These are phyloP conservation scores for Tanypteryx hageni DNA, from an alignment of 2,888 invertebrate species.

Conservation along the genomic window DNA sequence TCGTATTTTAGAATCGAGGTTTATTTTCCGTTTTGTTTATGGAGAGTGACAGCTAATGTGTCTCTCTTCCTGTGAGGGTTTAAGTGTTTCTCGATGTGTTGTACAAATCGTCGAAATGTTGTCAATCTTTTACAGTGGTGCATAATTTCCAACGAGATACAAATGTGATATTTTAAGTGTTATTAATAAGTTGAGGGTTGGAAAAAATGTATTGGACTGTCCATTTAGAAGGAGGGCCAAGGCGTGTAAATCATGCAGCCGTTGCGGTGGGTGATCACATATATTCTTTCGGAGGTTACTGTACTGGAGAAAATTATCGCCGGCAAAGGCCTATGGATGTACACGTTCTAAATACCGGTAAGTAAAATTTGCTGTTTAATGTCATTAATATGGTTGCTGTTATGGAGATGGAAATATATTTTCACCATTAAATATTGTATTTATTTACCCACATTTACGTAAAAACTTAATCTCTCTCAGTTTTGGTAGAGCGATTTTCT, in stretches of 20 bases:
- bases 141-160: background rate
- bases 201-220: constrained; percentile 88
- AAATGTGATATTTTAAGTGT: background rate
- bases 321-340: constrained; percentile 89
- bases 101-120: background rate
- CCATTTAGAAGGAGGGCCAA: constrained; percentile 92
- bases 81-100: background rate
- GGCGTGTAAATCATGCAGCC: constrained; percentile 94
- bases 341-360: constrained; percentile 87
- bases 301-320: constrained; percentile 88
- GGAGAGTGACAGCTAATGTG: background rate
- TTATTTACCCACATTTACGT: too few species aligned
- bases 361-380: constrained; percentile 70
- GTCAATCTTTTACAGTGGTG: background rate
- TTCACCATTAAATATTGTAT: too few species aligned
- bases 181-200: background rate
- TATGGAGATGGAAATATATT: background rate
- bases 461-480: too few species aligned
- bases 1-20: background rate
- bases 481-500: too few species aligned
- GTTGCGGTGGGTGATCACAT: constrained; percentile 87
- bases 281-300: constrained; percentile 95
- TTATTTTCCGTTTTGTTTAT: background rate
- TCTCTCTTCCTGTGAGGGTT: background rate
- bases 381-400: background rate